Percentiles rank a stretch among this genome's conserved stretches.
phyloP scores from a whole-genome alignment of 2,113 vertebrate species.

The Nesoenas mayeri region DNA sequence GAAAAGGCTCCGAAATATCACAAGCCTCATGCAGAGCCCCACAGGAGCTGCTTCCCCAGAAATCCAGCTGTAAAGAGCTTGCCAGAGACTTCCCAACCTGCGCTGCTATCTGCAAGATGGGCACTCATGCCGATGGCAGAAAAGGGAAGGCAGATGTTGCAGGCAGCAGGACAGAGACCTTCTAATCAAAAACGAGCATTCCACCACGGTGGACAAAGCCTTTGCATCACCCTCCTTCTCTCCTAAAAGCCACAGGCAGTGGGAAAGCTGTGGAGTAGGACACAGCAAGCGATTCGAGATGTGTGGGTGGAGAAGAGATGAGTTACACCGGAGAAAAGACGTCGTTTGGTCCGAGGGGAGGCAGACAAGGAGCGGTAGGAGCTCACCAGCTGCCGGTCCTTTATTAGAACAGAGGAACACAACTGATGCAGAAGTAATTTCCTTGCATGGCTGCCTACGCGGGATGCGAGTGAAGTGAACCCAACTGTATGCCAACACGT shows the following conservation, averaged over 20 bases:
- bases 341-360: not conserved
- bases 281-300: not conserved
- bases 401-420: not conserved
- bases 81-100: not conserved
- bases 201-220: fast-evolving
- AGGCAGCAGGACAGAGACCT: not conserved
- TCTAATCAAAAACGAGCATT: not conserved
- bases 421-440: slow-evolving; percentile 51
- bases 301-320: not conserved
- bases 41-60: not conserved
- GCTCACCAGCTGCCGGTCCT: slow-evolving; percentile 42
- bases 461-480: slow-evolving; percentile 50
- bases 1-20: not conserved
- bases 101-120: not conserved
- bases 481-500: not conserved
- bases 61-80: not conserved
- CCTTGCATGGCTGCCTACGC: slow-evolving; percentile 40
- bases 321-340: not conserved
- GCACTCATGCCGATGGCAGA: fast-evolving
- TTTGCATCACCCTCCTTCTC: not conserved
- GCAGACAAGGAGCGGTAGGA: not conserved
- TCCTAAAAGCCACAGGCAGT: not conserved
- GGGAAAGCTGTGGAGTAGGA: not conserved
- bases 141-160: not conserved
- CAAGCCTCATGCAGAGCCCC: not conserved